phyloP scores from a whole-genome alignment of 2,797 vertebrate genomes.

The Anomalospiza imberbis region DNA sequence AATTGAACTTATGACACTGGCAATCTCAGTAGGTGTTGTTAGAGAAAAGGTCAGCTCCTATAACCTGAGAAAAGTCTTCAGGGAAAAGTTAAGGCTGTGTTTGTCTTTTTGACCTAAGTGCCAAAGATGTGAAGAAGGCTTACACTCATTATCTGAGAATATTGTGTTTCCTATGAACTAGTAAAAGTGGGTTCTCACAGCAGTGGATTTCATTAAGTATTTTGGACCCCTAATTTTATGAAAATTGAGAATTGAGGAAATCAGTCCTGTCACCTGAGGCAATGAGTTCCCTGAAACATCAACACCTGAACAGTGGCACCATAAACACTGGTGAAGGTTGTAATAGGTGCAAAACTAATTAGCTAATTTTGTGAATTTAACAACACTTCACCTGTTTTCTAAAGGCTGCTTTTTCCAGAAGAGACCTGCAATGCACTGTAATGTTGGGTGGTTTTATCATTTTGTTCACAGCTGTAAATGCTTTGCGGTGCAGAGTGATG shows the following conservation, averaged over 20 bases:
- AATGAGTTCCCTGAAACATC: neutral
- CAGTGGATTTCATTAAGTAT: neutral
- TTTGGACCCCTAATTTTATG: neutral
- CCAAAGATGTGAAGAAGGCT: neutral
- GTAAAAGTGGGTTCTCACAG: neutral
- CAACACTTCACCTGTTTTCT: neutral
- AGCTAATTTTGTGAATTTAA: neutral
- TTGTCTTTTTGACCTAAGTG: slow-evolving; percentile 7
- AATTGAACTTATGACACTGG: neutral
- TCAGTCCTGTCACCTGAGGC: neutral
- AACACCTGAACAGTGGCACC: neutral
- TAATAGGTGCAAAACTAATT: neutral
- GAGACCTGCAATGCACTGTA: neutral
- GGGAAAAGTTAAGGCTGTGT: neutral
- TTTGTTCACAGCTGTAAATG: neutral
- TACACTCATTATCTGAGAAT: neutral
- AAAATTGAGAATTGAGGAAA: neutral
- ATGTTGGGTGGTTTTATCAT: neutral
- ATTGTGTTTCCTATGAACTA: neutral
- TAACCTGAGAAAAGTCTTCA: slow-evolving; percentile 9
- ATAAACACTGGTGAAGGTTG: neutral
- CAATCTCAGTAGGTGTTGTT: neutral
- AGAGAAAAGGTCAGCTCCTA: neutral
- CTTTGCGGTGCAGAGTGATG: neutral
- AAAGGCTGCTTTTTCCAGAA: neutral